phyloP scores from a whole-genome alignment of 2,888 invertebrate genomes.

The Nymphalis urticae region DNA sequence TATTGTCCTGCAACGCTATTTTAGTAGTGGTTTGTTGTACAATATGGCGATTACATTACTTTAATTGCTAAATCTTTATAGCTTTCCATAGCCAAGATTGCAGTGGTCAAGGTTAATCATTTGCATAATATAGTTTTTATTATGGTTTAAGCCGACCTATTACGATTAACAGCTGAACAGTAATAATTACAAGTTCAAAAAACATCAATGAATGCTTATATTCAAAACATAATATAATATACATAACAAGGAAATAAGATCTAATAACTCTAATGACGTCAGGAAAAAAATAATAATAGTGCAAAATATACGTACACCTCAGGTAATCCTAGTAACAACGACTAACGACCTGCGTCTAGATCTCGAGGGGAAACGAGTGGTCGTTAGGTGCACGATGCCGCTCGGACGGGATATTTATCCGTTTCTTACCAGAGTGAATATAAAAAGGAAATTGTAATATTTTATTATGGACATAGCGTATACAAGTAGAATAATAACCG shows the following conservation, averaged over 20 bases:
- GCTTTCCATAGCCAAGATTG: conserved; percentile 2
- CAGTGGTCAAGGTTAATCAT: conserved; percentile 20
- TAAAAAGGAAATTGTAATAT: background rate
- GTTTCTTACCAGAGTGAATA: background rate
- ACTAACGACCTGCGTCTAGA: conserved; percentile 13
- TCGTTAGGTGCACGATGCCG: conserved; percentile 15
- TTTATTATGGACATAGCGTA: background rate
- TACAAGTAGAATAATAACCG: too few species aligned
- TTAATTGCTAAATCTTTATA: conserved; percentile 16
- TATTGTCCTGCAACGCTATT: background rate
- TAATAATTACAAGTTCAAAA: too few species aligned
- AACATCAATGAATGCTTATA: too few species aligned
- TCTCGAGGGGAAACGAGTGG: conserved; percentile 15
- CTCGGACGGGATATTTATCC: conserved; percentile 13
- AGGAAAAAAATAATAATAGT: background rate
- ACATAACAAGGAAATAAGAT: too few species aligned
- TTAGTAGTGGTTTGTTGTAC: conserved; percentile 2
- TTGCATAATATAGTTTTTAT: background rate
- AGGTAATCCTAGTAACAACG: conserved; percentile 16
- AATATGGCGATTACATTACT: conserved; percentile 14
- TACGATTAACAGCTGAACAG: too few species aligned
- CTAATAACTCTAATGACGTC: background rate
- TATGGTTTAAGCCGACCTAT: background rate
- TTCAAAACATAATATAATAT: too few species aligned
- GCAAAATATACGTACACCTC: background rate